Evolutionary conservation across 2,113 vertebrate species (phyloP).

Genomic region (Nothoprocta pentlandii): DNA sequence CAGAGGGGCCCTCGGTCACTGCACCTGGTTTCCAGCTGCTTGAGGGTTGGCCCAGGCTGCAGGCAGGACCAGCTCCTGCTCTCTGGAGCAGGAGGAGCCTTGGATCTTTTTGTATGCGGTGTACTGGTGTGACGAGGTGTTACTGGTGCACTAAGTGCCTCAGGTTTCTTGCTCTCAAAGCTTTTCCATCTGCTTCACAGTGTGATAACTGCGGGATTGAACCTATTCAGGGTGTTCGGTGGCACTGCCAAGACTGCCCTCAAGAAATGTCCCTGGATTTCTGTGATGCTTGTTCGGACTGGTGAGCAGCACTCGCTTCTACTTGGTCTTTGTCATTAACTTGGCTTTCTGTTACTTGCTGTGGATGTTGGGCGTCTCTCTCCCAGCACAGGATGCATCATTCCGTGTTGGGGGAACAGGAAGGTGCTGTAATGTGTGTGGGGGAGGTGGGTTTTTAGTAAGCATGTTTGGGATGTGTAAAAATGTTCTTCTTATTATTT

Average conservation of each 20-base stretch:
- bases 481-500: background rate
- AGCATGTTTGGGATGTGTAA: background rate
- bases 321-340: background rate
- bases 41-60: background rate
- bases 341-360: background rate
- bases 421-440: background rate
- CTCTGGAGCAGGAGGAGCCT: background rate
- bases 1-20: background rate
- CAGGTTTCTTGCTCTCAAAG: background rate
- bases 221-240: slow-evolving; percentile 94
- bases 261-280: slow-evolving; percentile 93
- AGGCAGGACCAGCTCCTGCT: background rate
- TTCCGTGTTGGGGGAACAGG: background rate
- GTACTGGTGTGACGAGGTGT: accelerated
- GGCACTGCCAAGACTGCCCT: slow-evolving; percentile 98
- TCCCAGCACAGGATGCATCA: background rate
- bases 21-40: background rate
- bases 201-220: slow-evolving; percentile 94
- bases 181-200: slow-evolving; percentile 74
- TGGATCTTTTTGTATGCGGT: accelerated
- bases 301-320: slow-evolving; percentile 80
- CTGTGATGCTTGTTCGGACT: slow-evolving; percentile 96
- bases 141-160: accelerated
- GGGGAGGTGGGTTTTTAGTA: background rate
- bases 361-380: background rate